These are phyloP conservation scores for Macaria notata DNA, from an alignment of 2,888 invertebrate genomes.

Conservation along the genomic window DNA sequence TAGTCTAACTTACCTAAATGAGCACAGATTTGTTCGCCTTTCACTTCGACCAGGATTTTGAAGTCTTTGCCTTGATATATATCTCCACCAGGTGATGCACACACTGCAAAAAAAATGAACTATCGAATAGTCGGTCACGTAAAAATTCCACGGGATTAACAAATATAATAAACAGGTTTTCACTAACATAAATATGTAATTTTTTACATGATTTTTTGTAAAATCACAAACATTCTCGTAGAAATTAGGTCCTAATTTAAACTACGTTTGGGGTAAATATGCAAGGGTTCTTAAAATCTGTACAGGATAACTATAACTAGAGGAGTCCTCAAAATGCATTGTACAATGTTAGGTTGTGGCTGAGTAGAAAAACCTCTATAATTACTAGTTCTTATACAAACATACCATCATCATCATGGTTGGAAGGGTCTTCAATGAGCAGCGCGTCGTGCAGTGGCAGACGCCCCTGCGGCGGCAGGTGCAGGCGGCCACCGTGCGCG, in stretches of 20 bases:
- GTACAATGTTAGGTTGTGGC: no score
- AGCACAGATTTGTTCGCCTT: slow-evolving; percentile 87
- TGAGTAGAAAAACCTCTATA: not conserved
- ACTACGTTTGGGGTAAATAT: no score
- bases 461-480: slow-evolving; percentile 91
- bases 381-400: not conserved
- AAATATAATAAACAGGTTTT: no score
- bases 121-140: no score
- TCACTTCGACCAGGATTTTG: slow-evolving; percentile 76
- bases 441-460: slow-evolving; percentile 92
- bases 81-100: slow-evolving; percentile 74
- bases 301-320: no score
- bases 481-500: slow-evolving; percentile 92
- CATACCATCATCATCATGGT: slow-evolving; percentile 86
- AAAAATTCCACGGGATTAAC: no score
- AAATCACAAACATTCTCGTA: no score
- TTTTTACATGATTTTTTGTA: no score
- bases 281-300: no score
- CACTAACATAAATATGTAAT: no score
- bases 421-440: slow-evolving; percentile 91
- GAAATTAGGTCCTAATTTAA: no score
- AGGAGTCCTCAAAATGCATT: no score
- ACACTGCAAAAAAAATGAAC: slow-evolving; percentile 72
- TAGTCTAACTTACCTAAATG: slow-evolving; percentile 75
- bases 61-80: slow-evolving; percentile 74